Base-by-base conservation (phyloP, 1,140 invertebrate species). In the Papilio xuthus region DNA sequence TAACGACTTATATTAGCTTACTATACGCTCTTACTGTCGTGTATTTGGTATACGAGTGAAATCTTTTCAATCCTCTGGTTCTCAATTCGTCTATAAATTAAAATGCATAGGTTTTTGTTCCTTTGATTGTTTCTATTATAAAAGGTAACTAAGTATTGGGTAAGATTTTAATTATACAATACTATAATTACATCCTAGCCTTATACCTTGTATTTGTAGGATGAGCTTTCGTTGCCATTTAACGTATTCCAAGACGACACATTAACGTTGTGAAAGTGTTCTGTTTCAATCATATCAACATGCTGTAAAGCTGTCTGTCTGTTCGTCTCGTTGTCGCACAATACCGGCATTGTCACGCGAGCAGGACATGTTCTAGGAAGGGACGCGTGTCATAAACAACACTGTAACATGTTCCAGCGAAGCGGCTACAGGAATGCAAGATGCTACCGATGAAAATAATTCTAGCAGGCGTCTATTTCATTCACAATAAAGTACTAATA, bases 261-360 rank as follows among this genome's bases (percentile, higher is more conserved):
- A 78, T 74, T 80, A 67, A 78, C 69, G 26, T 72, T 37, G 15
- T 69, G 69, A 78, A 20, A 74, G 44, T 50, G 73, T 74, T 71
- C 67, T 67, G 82, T 50, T 81, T 79, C 71, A 78, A 79, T 81
- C 82, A 80, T 80, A 78, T 82, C 80, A 83, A 73, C 63, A 75
- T 77, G 79, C 78, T 71, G 80, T 85, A 85, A 86, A 86, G 77
- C 81, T 84, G 83, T 84, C 84, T 73, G 80, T 81, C 80, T 80
- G 80, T 85, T 60, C 71, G 78, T 80, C 79, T 56, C 26, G 44
- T 81, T 80, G 79, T 72, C 82, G 79, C 74, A 80, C 78, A 80
- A 81, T 85, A 85, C 83, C 82, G 79, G 71, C 75, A 80, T 82
- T 80, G 81, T 83, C 79, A 75, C 69, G 28, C 74, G 70, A 15